Conservation (phyloP, 2,797 vertebrate species). For the Pelobates cultripes region DNA sequence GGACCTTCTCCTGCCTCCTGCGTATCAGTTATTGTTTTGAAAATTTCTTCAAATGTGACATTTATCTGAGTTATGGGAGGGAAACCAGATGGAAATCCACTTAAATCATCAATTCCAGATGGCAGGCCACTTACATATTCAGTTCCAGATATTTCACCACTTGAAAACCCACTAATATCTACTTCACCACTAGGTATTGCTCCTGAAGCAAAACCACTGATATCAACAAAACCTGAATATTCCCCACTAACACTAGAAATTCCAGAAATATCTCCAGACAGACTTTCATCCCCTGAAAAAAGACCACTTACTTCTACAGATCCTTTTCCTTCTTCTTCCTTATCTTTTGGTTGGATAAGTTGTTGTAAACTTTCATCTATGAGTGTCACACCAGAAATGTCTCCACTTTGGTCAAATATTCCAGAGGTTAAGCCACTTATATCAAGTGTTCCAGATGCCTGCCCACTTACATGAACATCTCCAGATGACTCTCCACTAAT, state of each 20-base stretch:
- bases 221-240: slow-evolving; percentile 69
- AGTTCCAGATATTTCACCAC: slow-evolving; percentile 66
- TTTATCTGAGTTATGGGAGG: slow-evolving; percentile 72
- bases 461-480: slow-evolving; percentile 58
- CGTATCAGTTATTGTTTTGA: slow-evolving; percentile 68
- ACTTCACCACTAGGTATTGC: slow-evolving; percentile 69
- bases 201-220: slow-evolving; percentile 69
- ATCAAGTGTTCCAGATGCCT: slow-evolving; percentile 60
- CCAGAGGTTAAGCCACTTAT: slow-evolving; percentile 65
- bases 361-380: slow-evolving; percentile 70
- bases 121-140: slow-evolving; percentile 66
- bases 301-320: slow-evolving; percentile 71
- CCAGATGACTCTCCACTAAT: slow-evolving; percentile 62
- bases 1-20: slow-evolving; percentile 80
- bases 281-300: slow-evolving; percentile 66
- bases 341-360: slow-evolving; percentile 63
- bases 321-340: slow-evolving; percentile 72
- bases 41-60: slow-evolving; percentile 69
- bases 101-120: slow-evolving; percentile 72
- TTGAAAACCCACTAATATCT: slow-evolving; percentile 68
- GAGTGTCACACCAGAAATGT: slow-evolving; percentile 71
- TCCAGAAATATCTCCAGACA: slow-evolving; percentile 66
- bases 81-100: slow-evolving; percentile 68
- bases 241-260: slow-evolving; percentile 70
- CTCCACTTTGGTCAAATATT: slow-evolving; percentile 62